Evolutionary conservation across 2,797 vertebrate genomes (phyloP).

Genomic region (Helarctos malayanus): DNA sequence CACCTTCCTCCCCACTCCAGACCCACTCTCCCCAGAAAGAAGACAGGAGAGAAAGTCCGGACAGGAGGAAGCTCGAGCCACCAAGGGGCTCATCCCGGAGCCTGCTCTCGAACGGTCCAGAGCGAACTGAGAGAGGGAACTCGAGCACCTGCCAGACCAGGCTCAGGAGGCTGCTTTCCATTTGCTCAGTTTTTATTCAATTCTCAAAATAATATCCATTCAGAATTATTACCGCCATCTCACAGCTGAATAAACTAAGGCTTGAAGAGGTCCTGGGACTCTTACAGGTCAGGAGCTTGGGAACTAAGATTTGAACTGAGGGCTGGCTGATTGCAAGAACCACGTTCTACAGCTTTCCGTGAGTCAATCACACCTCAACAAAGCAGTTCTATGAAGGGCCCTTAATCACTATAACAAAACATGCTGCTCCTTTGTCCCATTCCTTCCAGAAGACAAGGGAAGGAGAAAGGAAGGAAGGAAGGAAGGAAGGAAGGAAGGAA

Average conservation of each 20-base stretch:
- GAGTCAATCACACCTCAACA: background rate
- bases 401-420: background rate
- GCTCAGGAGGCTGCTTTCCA: no score
- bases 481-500: background rate
- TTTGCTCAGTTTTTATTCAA: background rate
- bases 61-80: background rate
- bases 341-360: background rate
- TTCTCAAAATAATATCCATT: background rate
- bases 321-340: background rate
- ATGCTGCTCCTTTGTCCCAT: background rate
- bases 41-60: background rate
- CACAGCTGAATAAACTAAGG: background rate
- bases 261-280: background rate
- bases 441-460: no score
- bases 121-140: background rate
- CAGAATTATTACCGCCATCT: background rate
- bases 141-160: background rate
- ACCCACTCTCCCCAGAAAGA: background rate
- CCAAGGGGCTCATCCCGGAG: background rate
- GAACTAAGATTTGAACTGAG: background rate
- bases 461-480: no score
- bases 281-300: background rate
- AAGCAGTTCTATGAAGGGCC: background rate
- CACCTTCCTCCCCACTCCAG: background rate
- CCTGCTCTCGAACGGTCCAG: background rate